These are phyloP conservation scores for Spongilla lacustris DNA, from an alignment of 37 sponge, comb jelly and placozoan genomes.

Conservation along the genomic window DNA sequence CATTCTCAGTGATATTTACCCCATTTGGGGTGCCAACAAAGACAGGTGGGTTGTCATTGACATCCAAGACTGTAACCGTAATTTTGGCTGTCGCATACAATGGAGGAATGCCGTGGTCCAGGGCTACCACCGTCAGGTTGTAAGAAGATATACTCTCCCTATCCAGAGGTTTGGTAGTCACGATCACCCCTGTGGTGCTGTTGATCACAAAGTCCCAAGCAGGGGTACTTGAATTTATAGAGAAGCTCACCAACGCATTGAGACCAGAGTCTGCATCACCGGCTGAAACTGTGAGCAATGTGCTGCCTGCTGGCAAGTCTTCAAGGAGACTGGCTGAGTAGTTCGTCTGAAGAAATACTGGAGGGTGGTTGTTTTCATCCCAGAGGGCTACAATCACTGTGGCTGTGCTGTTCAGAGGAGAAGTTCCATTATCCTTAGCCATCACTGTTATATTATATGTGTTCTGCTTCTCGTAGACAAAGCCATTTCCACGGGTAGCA, in stretches of 20 bases:
- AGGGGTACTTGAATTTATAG: constrained; percentile 27
- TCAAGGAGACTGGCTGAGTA: constrained; percentile 43
- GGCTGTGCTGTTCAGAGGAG: constrained; percentile 43
- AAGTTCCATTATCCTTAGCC: constrained; percentile 65
- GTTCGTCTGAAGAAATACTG: constrained; percentile 38
- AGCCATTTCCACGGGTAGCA: constrained; percentile 4
- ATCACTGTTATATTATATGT: constrained; percentile 61
- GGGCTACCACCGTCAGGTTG: constrained; percentile 25
- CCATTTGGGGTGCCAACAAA: constrained; percentile 38
- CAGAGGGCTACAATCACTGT: constrained; percentile 53
- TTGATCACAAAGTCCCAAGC: constrained; percentile 43
- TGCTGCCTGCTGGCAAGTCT: not conserved
- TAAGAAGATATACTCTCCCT: constrained; percentile 49
- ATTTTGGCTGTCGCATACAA: constrained; percentile 15
- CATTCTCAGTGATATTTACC: constrained; percentile 43
- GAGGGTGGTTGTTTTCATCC: constrained; percentile 83
- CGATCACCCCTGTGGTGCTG: constrained; percentile 34
- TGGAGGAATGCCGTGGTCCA: constrained; percentile 45
- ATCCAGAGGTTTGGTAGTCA: constrained; percentile 45
- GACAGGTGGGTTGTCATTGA: constrained; percentile 69
- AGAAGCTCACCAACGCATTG: constrained; percentile 43
- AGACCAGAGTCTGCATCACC: constrained; percentile 55
- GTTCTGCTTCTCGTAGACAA: constrained; percentile 45
- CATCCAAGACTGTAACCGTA: constrained; percentile 50
- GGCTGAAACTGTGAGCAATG: constrained; percentile 28